Evolutionary conservation across 2,113 vertebrate genomes (phyloP).

Genomic region (Jacana jacana): DNA sequence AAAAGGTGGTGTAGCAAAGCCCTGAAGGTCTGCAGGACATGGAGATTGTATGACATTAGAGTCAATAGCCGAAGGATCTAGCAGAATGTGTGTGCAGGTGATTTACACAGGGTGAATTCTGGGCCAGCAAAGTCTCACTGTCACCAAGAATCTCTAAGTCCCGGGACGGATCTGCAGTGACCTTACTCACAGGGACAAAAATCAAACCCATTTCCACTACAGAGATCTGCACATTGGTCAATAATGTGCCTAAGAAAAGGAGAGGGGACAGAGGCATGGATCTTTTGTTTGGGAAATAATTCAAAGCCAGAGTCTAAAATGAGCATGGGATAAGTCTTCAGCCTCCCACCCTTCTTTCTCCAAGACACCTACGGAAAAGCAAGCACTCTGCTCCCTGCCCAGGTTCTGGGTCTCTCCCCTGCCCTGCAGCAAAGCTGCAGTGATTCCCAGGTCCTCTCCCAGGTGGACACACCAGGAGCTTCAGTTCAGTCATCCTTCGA

Average conservation of each 20-base stretch:
- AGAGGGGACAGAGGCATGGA: neutral
- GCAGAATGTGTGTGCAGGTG: neutral
- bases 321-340: neutral
- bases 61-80: neutral
- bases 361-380: neutral
- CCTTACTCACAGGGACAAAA: neutral
- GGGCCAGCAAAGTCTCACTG: neutral
- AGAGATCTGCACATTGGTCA: neutral
- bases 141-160: neutral
- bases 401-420: neutral
- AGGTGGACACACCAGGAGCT: neutral
- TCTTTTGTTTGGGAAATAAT: neutral
- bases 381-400: neutral
- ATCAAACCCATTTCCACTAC: neutral
- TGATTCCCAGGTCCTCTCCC: neutral
- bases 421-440: accelerated
- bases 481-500: neutral
- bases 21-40: neutral
- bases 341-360: neutral
- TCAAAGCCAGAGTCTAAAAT: neutral
- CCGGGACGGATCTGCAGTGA: neutral
- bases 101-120: accelerated
- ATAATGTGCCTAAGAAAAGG: neutral
- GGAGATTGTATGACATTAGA: too few relatives aligned
- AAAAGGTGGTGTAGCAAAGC: neutral